Evolutionary conservation across 2,113 vertebrate genomes (phyloP).

Genomic region (Benitochromis conjunctus): DNA sequence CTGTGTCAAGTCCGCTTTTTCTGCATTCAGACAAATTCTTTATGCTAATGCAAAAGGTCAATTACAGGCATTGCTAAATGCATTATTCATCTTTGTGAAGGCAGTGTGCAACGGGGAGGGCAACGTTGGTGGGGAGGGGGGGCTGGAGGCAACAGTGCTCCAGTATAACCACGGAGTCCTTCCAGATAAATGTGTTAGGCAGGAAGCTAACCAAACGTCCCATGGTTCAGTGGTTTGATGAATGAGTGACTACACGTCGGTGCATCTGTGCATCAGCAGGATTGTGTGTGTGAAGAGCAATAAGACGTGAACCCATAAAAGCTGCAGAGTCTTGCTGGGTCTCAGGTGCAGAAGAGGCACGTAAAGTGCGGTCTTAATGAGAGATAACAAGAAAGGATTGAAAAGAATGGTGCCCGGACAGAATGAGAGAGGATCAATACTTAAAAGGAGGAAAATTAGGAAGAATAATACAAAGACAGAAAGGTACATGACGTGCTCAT

Average conservation of each 20-base stretch:
- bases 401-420: neutral
- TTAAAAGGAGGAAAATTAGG: neutral
- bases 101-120: neutral
- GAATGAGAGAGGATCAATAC: conserved; percentile 26
- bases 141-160: neutral
- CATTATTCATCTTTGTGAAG: conserved; percentile 44
- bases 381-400: conserved; percentile 23
- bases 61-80: conserved; percentile 28
- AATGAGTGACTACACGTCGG: conserved; percentile 11
- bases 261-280: neutral
- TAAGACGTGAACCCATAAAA: neutral
- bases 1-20: conserved; percentile 10
- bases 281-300: neutral
- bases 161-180: neutral
- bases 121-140: neutral
- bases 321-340: conserved; percentile 7
- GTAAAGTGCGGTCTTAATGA: conserved; percentile 46
- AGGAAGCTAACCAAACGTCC: conserved; percentile 31
- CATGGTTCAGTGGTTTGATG: conserved; percentile 42
- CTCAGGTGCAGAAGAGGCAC: conserved; percentile 39
- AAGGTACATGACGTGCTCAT: neutral
- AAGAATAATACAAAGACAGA: neutral
- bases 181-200: neutral
- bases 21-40: conserved; percentile 14
- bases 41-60: conserved; percentile 42